Conservation (phyloP, 2,113 vertebrate genomes). For the Microtus oregoni region DNA sequence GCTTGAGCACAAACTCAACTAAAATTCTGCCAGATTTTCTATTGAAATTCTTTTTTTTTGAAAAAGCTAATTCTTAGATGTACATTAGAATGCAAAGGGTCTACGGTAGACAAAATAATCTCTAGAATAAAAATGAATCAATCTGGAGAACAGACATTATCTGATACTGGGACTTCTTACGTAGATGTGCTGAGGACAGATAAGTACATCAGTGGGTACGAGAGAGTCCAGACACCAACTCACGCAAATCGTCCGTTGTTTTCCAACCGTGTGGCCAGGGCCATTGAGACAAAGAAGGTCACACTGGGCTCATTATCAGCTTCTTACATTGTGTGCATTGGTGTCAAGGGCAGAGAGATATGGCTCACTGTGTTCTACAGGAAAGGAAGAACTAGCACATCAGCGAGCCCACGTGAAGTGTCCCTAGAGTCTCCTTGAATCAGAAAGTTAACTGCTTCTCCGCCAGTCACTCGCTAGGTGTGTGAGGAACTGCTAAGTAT, state of each 20-base stretch:
- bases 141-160: not conserved
- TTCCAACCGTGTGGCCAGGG: not conserved
- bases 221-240: not conserved
- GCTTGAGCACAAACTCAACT: not conserved
- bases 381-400: not conserved
- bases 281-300: not conserved
- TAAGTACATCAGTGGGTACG: not conserved
- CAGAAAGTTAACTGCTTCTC: not conserved
- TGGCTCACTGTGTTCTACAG: not conserved
- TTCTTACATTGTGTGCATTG: not conserved
- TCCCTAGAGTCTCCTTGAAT: not conserved
- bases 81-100: not conserved
- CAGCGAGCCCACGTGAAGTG: not conserved
- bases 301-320: not conserved
- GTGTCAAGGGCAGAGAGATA: not conserved
- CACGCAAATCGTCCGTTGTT: not conserved
- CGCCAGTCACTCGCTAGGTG: not conserved
- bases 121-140: not conserved
- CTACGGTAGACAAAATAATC: not conserved
- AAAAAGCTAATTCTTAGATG: constrained; percentile 21
- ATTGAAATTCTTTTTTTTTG: not conserved
- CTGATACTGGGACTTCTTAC: not conserved
- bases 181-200: not conserved
- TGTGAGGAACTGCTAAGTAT: constrained; percentile 7
- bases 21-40: constrained; percentile 8